Base-by-base conservation (phyloP, 2,113 vertebrate species). In the Mastomys natalensis region DNA sequence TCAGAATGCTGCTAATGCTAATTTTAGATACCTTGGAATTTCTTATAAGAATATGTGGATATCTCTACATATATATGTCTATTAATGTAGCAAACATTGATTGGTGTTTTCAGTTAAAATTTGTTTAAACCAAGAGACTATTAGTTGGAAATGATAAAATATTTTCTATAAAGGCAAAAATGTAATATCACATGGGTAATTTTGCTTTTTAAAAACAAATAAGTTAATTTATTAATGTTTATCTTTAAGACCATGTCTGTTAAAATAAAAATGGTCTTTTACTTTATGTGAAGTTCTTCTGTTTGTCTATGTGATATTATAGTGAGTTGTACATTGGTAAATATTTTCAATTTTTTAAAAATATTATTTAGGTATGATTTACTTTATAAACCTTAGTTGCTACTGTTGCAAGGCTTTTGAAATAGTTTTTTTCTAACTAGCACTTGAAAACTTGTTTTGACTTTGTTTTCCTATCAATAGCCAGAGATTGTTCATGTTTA, bases 361-460 rank as follows among this genome's bases (percentile, higher is more conserved):
- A 53, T 40, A 21, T n/a, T 22, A 74, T 43, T 34, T 94, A 21
- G 43, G 31, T 45, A 5, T 78, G 0, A 11, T 7, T 21, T 91
- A 1, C 17, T 60, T 78, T 78, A 43, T 62, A 87, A 87, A 51
- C 3, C 3, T 21, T 78, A 40, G 34, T 34, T 43, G 16, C 2
- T 70, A 22, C 12, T 43, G 15, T 51, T 87, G 24, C 9, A 91
- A 70, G 34, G 10, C 26, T 87, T 87, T 66, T 51, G 29, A 77
- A 68, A 51, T 51, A 40, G 16, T 45, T 24, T n/a, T 68, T 58
- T 45, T 17, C 31, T 70, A 77, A 60, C 45, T 70, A 95, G 17
- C 31, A 43, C 15, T 19, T 89, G 8, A 53, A 84, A 88, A 84
- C 64, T 74, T 76, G 21, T 89, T 95, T 92, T 60, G 31, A 70